Percentiles rank a stretch among this genome's conserved stretches.
These are phyloP conservation scores for Neoarius graeffei DNA, from an alignment of 2,113 vertebrate genomes.

Conservation along the genomic window DNA sequence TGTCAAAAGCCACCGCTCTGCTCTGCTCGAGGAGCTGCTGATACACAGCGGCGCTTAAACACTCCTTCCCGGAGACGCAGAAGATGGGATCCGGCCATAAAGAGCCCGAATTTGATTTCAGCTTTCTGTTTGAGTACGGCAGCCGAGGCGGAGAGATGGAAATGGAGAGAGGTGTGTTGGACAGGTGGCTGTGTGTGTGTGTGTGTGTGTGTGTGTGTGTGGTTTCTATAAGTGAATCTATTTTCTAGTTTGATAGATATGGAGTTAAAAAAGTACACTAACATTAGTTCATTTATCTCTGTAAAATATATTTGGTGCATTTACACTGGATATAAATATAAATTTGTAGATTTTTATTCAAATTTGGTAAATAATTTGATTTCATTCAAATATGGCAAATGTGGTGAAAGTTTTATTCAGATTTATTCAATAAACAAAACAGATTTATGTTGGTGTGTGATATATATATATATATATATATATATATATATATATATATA, in stretches of 20 bases:
- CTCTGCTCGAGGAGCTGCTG: conserved; percentile 18
- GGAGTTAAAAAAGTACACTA: neutral
- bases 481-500: too few species aligned
- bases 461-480: too few species aligned
- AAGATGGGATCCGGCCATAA: conserved; percentile 79
- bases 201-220: neutral
- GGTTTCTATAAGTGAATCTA: neutral
- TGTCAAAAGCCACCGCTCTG: conserved; percentile 29
- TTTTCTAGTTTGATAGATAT: neutral
- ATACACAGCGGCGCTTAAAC: neutral
- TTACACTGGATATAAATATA: neutral
- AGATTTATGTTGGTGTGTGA: neutral
- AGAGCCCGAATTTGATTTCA: conserved; percentile 86
- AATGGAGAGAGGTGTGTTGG: conserved; percentile 75
- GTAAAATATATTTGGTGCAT: neutral
- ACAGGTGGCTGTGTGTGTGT: neutral
- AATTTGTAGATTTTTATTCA: neutral
- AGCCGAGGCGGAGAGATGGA: conserved; percentile 66
- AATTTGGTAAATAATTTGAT: neutral
- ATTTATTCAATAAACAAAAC: neutral
- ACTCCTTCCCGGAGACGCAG: conserved; percentile 12
- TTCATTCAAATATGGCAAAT: neutral
- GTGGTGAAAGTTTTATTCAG: neutral
- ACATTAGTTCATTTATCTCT: neutral
- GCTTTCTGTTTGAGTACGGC: conserved; percentile 85